Base-by-base conservation (phyloP, 2,888 invertebrate species). In the Chydorus sphaericus region DNA sequence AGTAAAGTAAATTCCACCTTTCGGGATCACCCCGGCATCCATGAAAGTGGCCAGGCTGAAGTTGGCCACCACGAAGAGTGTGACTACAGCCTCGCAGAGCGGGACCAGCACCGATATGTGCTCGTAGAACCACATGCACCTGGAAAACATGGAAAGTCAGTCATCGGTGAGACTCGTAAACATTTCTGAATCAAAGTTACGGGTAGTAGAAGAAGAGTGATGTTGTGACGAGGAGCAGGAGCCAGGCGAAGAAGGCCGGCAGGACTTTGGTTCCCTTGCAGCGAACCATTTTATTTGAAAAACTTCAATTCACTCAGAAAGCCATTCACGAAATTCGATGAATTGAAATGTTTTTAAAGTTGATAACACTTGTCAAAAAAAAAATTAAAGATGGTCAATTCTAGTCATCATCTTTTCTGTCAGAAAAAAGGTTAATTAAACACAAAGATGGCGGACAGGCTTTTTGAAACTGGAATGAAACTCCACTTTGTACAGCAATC, bases 241-340 rank as follows among this genome's bases (percentile, higher is more conserved):
- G 83, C 97, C 97, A 98, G 71, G 97, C 96, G 79, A 93, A 90
- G 70, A 90, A 88, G 74, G 96, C 96, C 74, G 97, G 97, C 79
- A 94, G 83, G 77, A 89, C 90, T 79, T 90, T 87, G 74, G 91
- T 90, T 76, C 89, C 44, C 44, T 44, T 44, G 26, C 44, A 44
- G 23, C 44, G 44, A 44, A 44, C 44, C 44, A 44, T 44, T 14
- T 16, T 33, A 26, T 14, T 28, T 44, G 44, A 44, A n/a, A n/a
- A n/a, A n/a, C n/a, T n/a, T 44, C 44, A 44, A 44, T 26, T 23
- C 44, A 23, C 28, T 44, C 23, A n/a, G n/a, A n/a, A n/a, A n/a
- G n/a, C 44, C 44, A 44, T 44, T 44, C 44, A 44, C 5, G 23
- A 44, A 28, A 44, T 44, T 44, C 26, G 23, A 44, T 28, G 26